phyloP scores from a whole-genome alignment of 2,113 vertebrate genomes.

The Mus spicilegus region DNA sequence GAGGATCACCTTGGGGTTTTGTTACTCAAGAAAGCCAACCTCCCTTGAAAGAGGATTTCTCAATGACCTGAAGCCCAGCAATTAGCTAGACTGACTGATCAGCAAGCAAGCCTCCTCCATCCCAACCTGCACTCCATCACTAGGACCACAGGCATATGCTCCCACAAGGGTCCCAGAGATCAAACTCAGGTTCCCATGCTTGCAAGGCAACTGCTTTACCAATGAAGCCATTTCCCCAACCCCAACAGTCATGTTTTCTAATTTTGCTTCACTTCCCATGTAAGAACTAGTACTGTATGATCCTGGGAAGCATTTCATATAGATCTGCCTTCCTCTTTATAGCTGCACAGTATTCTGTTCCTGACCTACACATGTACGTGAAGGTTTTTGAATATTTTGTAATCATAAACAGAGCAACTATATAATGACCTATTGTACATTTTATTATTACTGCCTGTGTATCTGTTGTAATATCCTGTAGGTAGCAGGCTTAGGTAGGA shows the following conservation, averaged over 20 bases:
- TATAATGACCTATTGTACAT: constrained; percentile 13
- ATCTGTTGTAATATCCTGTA: background rate
- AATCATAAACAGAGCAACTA: background rate
- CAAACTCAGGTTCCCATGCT: background rate
- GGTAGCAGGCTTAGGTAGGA: background rate
- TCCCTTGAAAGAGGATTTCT: background rate
- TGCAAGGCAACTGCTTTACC: background rate
- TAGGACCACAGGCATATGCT: background rate
- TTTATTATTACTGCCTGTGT: background rate
- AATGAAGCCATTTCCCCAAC: background rate
- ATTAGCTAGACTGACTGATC: background rate
- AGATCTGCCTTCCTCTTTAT: constrained; percentile 16
- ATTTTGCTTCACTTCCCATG: background rate
- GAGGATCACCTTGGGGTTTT: background rate
- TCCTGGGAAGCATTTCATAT: background rate
- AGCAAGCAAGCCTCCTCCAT: background rate
- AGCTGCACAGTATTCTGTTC: background rate
- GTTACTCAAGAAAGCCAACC: background rate
- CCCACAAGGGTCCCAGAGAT: background rate
- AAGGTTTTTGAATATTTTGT: constrained; percentile 28
- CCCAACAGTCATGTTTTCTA: background rate
- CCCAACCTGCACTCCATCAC: background rate
- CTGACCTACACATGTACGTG: background rate
- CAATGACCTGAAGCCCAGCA: background rate
- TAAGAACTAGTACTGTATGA: background rate